These are phyloP conservation scores for Pseudopleuronectes americanus DNA, from an alignment of 2,797 vertebrate genomes.

Conservation along the genomic window DNA sequence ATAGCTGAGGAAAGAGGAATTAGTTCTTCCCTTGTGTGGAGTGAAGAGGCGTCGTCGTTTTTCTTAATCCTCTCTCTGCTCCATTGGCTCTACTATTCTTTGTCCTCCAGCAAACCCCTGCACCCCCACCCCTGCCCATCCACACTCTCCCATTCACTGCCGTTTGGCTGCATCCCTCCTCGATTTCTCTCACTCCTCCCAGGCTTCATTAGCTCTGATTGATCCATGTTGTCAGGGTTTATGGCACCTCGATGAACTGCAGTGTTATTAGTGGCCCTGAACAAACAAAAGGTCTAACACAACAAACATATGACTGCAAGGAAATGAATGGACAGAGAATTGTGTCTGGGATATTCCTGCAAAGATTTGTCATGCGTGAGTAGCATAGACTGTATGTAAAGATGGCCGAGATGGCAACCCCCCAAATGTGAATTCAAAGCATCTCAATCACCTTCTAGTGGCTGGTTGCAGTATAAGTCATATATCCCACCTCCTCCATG, in stretches of 20 bases:
- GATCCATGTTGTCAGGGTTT: slow-evolving; percentile 66
- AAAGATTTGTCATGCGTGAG: neutral
- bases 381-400: neutral
- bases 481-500: too few relatives aligned
- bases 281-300: slow-evolving; percentile 9
- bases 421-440: too few relatives aligned
- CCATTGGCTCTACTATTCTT: slow-evolving; percentile 18
- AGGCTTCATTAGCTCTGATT: slow-evolving; percentile 76
- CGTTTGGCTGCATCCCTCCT: slow-evolving; percentile 28
- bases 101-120: neutral
- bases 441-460: too few relatives aligned
- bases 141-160: slow-evolving; percentile 5
- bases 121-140: neutral
- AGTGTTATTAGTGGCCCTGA: slow-evolving; percentile 42
- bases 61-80: slow-evolving; percentile 49
- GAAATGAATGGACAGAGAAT: slow-evolving; percentile 9
- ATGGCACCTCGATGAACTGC: slow-evolving; percentile 58
- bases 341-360: slow-evolving; percentile 2
- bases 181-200: slow-evolving; percentile 52
- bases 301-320: slow-evolving; percentile 25
- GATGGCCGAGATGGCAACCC: too few relatives aligned
- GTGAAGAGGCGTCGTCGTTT: slow-evolving; percentile 30
- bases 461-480: too few relatives aligned
- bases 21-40: slow-evolving; percentile 17
- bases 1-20: slow-evolving; percentile 30